Conservation (phyloP, 1,140 invertebrate genomes). For the Sinonovacula constricta region DNA sequence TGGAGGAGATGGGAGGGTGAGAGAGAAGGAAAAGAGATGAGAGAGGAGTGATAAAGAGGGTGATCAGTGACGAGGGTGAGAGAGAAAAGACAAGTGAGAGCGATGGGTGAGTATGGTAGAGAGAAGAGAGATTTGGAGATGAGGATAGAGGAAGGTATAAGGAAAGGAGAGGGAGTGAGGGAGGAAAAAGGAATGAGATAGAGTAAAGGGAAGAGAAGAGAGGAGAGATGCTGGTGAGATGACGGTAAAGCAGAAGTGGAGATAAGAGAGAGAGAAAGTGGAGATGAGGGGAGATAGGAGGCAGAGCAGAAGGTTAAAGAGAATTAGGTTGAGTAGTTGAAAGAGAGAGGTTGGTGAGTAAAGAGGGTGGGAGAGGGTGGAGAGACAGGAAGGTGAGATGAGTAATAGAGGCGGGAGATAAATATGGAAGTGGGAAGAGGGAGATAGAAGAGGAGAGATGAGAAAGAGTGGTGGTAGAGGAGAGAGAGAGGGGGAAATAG, state of each 20-base stretch:
- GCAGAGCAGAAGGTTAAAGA: not conserved
- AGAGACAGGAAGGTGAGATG: not conserved
- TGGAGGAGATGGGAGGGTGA: too few relatives aligned
- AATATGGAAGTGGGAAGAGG: conserved; percentile 19
- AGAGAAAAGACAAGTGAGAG: too few relatives aligned
- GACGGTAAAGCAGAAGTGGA: not conserved
- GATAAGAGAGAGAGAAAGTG: too few relatives aligned
- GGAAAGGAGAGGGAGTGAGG: too few relatives aligned
- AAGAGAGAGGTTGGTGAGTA: not conserved
- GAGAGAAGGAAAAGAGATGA: too few relatives aligned
- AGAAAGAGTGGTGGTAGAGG: not conserved
- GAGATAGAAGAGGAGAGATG: conserved; percentile 18
- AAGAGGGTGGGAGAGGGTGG: not conserved
- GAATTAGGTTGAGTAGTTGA: not conserved
- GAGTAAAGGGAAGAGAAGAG: too few relatives aligned
- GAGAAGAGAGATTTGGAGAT: too few relatives aligned
- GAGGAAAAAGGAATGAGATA: too few relatives aligned
- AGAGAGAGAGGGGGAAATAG: conserved; percentile 15
- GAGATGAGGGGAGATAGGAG: not conserved
- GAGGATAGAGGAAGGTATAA: not conserved
- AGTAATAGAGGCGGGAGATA: not conserved
- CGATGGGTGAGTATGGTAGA: too few relatives aligned
- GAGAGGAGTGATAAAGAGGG: too few relatives aligned
- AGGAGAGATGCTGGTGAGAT: too few relatives aligned
- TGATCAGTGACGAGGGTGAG: too few relatives aligned